Evolutionary conservation across 2,113 vertebrate species (phyloP), one percentile per base, ranked within the genome.

Genomic region (Butorides virescens): DNA sequence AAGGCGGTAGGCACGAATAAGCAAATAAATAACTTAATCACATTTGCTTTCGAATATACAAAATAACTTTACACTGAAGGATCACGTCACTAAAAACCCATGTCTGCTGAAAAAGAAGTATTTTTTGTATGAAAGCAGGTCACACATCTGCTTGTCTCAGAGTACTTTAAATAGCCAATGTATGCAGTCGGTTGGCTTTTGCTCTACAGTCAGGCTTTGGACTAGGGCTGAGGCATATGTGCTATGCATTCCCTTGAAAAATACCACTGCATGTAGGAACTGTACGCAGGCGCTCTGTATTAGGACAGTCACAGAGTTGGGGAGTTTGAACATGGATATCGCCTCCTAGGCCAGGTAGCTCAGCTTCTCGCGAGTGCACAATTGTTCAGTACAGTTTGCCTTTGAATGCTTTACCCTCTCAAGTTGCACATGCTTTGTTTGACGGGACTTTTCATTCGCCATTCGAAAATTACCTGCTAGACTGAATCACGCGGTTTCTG

Each of bases 61-160:
- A 93, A 87, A 55, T 85, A 55, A 46, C 49, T 81, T 67, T 72
- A 79, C 49, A 49, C 68, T 79, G 88, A 92, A 96, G 70, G 71
- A 92, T 84, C 75, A 58, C 0, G 6, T 75, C 20, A 7, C 50
- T 95, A 81, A 95, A 94, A 96, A 70, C 56, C 1, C 25, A 10
- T 1, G 36, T 91, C 86, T 77, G 47, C 47, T 86, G 77, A 67
- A 86, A 83, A 92, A 67, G 22, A 82, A 68, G 13, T 70, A 10
- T 11, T 52, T 76, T 95, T 88, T 88, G 25, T 79, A 53, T 76
- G 90, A 93, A 97, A 90, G 78, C 86, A 95, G 90, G 88, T 97
- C 89, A 90, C 0, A 2, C 88, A 92, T 97, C 84, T 94, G 66
- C 74, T 97, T 96, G 95, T 88, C 67, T 95, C 89, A 79, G 95